Percentiles rank a stretch among this genome's conserved stretches.
Conservation (phyloP, 2,888 invertebrate species). For the Thymelicus lineola region DNA sequence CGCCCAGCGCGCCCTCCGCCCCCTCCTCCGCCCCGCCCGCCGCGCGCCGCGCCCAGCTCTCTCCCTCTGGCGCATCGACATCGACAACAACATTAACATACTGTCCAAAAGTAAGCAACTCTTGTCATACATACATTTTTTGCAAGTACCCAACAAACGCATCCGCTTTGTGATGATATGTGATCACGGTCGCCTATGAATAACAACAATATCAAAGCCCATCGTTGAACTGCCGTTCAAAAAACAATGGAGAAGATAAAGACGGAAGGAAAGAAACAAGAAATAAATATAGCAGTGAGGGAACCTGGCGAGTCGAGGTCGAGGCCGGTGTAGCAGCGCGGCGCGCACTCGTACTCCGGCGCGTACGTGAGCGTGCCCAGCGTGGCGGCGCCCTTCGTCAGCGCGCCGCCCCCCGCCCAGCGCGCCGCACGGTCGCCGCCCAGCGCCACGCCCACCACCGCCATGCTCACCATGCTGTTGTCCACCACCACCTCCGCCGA, state of each 20-base stretch:
- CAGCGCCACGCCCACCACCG: slow-evolving; percentile 88
- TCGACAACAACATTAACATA: not conserved
- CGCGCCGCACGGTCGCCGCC: slow-evolving; percentile 38
- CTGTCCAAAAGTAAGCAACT: not conserved
- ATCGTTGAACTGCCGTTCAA: no score
- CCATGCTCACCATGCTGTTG: slow-evolving; percentile 93
- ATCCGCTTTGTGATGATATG: no score
- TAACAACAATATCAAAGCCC: no score
- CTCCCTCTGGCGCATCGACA: slow-evolving; percentile 49
- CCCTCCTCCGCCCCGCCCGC: slow-evolving; percentile 33
- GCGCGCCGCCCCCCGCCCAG: slow-evolving; percentile 27
- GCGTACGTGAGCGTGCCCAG: slow-evolving; percentile 89
- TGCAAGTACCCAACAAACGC: no score
- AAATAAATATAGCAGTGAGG: slow-evolving; percentile 19
- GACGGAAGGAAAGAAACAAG: no score
- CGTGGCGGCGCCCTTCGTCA: slow-evolving; percentile 44
- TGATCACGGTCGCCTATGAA: no score
- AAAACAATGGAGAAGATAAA: no score
- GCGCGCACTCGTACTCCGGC: slow-evolving; percentile 89
- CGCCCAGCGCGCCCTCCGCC: slow-evolving; percentile 39
- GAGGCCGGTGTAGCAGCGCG: slow-evolving; percentile 91
- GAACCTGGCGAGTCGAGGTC: slow-evolving; percentile 87
- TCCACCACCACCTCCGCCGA: slow-evolving; percentile 91
- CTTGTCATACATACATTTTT: no score
- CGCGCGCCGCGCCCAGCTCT: slow-evolving; percentile 53